Evolutionary conservation across 64 coral and sea anemone genomes (phyloP), one percentile per base, ranked within the genome.

Genomic region (Montipora capricornis): DNA sequence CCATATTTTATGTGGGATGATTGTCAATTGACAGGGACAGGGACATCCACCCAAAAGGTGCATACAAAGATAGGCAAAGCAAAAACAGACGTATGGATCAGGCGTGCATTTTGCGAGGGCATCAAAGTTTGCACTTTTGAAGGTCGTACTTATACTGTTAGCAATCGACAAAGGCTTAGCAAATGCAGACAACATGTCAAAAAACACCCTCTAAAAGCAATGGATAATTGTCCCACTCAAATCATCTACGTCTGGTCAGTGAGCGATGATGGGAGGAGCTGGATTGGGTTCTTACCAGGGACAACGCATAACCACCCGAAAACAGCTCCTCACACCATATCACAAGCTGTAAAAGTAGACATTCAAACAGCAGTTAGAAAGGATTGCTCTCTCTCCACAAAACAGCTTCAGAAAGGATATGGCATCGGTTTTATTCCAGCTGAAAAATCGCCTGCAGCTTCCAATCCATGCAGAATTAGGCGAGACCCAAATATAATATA

Each of bases 331-430:
- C 80, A 73, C n/a, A 1, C 45, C 48, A 58, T 89, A 15, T 90
- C 77, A 3, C 77, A 76, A 20, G 58, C 76, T 16, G 88, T 90
- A 26, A 55, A 90, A 69, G 55, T 67, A 16, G 88, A 90, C 0
- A 80, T 90, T 52, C 87, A 89, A 8, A 60, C 17, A 22, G 55
- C 64, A 17, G 49, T 79, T 10, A 24, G 77, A 88, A 81, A 80
- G 55, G 79, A 84, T 51, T 49, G 47, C 75, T 49, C 79, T 6
- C 49, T 92, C 47, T 87, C 52, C 12, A 87, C 82, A 0, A 93
- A 93, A 71, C 70, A 79, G 26, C 57, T 93, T 6, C 81, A 85
- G 75, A 93, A 93, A 87, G 91, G 91, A 13, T 0, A 16, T 47
- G 74, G 82, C 2, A 79, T 87, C 48, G 91, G 91, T 17, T 86